Base-by-base conservation (phyloP, 2,888 invertebrate species). In the Flexamia atlantica region DNA sequence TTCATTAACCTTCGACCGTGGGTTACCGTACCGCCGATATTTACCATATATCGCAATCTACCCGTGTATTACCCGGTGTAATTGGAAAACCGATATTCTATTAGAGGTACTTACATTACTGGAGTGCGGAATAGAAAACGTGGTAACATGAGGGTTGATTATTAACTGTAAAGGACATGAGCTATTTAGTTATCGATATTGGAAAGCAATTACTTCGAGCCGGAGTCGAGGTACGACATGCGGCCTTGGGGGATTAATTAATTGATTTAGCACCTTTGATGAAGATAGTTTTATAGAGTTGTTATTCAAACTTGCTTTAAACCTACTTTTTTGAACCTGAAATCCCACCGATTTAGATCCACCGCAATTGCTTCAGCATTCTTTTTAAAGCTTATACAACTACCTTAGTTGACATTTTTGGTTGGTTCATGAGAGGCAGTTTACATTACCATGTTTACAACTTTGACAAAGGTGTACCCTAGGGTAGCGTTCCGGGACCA, bases 11-110 rank as follows among this genome's bases (percentile, higher is more conserved):
- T 76, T 76, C 46, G 42, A 12, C 25, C 46, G 9, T 28, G 28
- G 14, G 20, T 5, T 10, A 53, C 64, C 12, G 64, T 30, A 64
- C 64, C 64, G 64, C 30, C 64, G 74, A 46, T 76, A 46, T 76
- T 46, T 25, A 46, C 46, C 74, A 23, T 72, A 72, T 32, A 32
- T 72, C 36, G 72, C 42, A 17, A 40, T 72, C 20, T 40, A 20
- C 23, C 32, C 42, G 42, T 42, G 74, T 76, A 76, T 25, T 72
- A 72, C 46, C 30, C 40, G 46, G 20, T 28, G 40, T 46, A 40
- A 76, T 76, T 76, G 74, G 74, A 76, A 64, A 76, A 76, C 74
- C 74, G 74, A 76, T 76, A 76, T 76, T 76, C 74, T 76, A 76
- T 76, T 76, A 76, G 74, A 40, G 74, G 74, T 76, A 46, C 25